Evolutionary conservation across 2,888 invertebrate species (phyloP), one percentile per base, ranked within the genome.

Genomic region (Scaptomyza reducta): DNA sequence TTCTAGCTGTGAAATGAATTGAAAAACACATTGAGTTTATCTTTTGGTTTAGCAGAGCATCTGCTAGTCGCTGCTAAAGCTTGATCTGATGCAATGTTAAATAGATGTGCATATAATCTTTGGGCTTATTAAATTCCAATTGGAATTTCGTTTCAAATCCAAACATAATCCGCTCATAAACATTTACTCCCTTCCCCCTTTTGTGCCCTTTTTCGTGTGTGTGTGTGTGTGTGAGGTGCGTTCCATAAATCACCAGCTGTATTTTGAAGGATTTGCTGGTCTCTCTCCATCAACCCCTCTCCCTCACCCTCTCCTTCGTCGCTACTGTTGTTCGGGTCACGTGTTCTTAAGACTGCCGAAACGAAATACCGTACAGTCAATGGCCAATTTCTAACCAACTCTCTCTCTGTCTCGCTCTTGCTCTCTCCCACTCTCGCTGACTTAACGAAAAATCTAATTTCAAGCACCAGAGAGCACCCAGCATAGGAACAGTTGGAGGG

Each of bases 91-190:
- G 7, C 38, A 35, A n/a, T n/a, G 4, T n/a, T 35, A 6, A n/a
- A 35, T n/a, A 35, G 53, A 16, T 42, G 40, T 31, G 45, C 42
- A 64, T 75, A 78, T 75, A 79, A 80, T 82, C 81, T 82, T 74
- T 60, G 78, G 76, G 83, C 82, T 87, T 82, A 87, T 89, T 89
- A 84, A 87, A 83, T 79, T 79, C 80, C 53, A 87, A 80, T 81
- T 81, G 72, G 77, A 81, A 88, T 85, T 86, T 67, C 65, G 70
- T 59, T 57, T 31, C 1, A 69, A 69, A 81, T 74, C 67, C 82
- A 72, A 77, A 77, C 70, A 62, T 88, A 89, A 89, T 89, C 89
- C 89, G 79, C 88, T 86, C 89, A 80, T 89, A 90, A 90, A 89
- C 88, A 89, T 79, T 58, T 65, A 1, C 14, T 16, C 6, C 5